These are phyloP conservation scores for Scomberomorus guttatus DNA, from an alignment of 2,797 vertebrate genomes.

Conservation along the genomic window DNA sequence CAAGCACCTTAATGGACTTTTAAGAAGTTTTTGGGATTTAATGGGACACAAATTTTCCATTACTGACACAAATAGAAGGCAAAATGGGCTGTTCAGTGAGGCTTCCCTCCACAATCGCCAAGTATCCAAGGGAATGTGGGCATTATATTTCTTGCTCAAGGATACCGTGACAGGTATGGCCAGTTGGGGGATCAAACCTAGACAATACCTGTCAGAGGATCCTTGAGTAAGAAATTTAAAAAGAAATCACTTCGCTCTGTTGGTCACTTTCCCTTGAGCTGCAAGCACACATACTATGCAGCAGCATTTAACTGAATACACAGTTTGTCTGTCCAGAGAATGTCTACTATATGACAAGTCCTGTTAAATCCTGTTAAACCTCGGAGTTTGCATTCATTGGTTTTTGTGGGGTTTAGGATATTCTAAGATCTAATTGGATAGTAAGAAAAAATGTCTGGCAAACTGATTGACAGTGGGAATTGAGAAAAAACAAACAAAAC, in stretches of 20 bases:
- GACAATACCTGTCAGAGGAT: constrained; percentile 50
- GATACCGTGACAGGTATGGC: constrained; percentile 49
- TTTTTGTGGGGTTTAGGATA: not conserved
- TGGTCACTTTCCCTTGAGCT: constrained; percentile 35
- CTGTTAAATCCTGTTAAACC: not conserved
- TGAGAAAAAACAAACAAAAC: constrained; percentile 27
- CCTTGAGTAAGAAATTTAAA: constrained; percentile 48
- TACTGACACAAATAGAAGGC: constrained; percentile 20
- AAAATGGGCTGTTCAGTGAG: constrained; percentile 26
- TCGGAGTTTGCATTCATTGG: not conserved
- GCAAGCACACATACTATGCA: constrained; percentile 5
- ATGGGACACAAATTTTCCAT: constrained; percentile 22
- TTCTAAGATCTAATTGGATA: not conserved
- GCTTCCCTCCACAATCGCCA: constrained; percentile 14
- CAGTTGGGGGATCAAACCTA: constrained; percentile 34
- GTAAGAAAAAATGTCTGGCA: not conserved
- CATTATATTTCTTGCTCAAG: constrained; percentile 61
- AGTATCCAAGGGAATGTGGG: constrained; percentile 26
- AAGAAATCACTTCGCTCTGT: constrained; percentile 36
- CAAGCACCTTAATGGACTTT: not conserved
- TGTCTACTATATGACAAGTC: constrained; percentile 7
- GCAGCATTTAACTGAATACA: constrained; percentile 27
- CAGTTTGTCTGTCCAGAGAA: constrained; percentile 5
- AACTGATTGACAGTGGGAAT: constrained; percentile 1
- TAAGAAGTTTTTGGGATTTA: constrained; percentile 25